These are phyloP conservation scores for Morone chrysops DNA, from an alignment of 2,113 vertebrate genomes.

Conservation along the genomic window DNA sequence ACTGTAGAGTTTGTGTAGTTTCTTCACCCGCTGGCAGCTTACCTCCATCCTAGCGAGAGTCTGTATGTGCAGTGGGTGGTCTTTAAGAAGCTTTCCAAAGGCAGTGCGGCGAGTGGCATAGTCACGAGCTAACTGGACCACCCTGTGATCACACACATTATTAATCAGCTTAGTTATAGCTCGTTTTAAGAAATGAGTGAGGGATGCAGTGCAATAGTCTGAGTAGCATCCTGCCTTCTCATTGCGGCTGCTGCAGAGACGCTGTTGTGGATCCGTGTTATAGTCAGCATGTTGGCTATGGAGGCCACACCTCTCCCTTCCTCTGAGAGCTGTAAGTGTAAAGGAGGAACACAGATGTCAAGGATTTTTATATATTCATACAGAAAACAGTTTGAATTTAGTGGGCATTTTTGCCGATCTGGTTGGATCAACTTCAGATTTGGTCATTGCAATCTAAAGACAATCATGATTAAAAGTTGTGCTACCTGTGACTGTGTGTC, in stretches of 20 bases:
- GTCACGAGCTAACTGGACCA: conserved; percentile 86
- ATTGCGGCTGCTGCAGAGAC: conserved; percentile 84
- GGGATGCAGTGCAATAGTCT: not conserved
- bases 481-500: no score
- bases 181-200: not conserved
- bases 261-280: conserved; percentile 89
- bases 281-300: conserved; percentile 89
- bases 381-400: no score
- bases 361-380: not conserved
- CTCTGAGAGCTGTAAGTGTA: conserved; percentile 83
- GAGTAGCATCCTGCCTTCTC: conserved; percentile 85
- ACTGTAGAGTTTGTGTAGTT: not conserved
- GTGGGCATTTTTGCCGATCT: no score
- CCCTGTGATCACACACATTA: conserved; percentile 71
- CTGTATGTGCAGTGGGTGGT: conserved; percentile 89
- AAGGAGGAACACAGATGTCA: not conserved
- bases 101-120: conserved; percentile 85
- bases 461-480: no score
- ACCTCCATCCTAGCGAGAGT: conserved; percentile 89
- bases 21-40: conserved; percentile 22
- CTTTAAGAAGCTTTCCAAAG: conserved; percentile 89
- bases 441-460: not conserved
- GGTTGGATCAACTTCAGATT: no score
- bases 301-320: conserved; percentile 89
- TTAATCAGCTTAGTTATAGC: conserved; percentile 5